Evolutionary conservation across 2,797 vertebrate species (phyloP).

Genomic region (Takifugu ocellatus): DNA sequence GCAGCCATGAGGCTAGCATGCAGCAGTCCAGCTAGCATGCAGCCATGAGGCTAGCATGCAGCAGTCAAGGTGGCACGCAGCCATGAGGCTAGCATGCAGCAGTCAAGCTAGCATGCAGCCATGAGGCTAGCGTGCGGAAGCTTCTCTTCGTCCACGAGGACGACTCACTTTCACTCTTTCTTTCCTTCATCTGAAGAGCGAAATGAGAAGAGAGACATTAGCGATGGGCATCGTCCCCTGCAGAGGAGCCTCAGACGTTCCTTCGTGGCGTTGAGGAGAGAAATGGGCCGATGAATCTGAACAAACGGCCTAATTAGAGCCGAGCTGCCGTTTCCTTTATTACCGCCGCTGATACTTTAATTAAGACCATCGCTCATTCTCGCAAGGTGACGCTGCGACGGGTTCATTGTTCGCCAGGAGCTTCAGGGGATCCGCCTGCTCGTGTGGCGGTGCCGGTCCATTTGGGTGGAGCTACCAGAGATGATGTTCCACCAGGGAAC

Average conservation of each 20-base stretch:
- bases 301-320: constrained; percentile 52
- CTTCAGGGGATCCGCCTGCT: background rate
- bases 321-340: constrained; percentile 45
- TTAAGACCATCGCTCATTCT: constrained; percentile 62
- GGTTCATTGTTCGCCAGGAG: background rate
- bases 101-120: too few species aligned
- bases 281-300: constrained; percentile 33
- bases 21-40: too few species aligned
- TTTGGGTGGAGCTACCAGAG: constrained; percentile 11
- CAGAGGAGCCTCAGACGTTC: constrained; percentile 13
- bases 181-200: too few species aligned
- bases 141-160: background rate
- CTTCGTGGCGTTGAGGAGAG: constrained; percentile 14
- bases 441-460: constrained; percentile 3
- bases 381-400: constrained; percentile 20
- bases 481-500: too few species aligned
- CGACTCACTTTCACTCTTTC: background rate
- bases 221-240: background rate
- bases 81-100: too few species aligned
- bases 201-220: background rate
- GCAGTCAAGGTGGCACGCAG: too few species aligned
- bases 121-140: background rate
- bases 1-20: too few species aligned
- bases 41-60: too few species aligned
- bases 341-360: constrained; percentile 57